Evolutionary conservation across 2,113 vertebrate species (phyloP).

Genomic region (Osmerus mordax): DNA sequence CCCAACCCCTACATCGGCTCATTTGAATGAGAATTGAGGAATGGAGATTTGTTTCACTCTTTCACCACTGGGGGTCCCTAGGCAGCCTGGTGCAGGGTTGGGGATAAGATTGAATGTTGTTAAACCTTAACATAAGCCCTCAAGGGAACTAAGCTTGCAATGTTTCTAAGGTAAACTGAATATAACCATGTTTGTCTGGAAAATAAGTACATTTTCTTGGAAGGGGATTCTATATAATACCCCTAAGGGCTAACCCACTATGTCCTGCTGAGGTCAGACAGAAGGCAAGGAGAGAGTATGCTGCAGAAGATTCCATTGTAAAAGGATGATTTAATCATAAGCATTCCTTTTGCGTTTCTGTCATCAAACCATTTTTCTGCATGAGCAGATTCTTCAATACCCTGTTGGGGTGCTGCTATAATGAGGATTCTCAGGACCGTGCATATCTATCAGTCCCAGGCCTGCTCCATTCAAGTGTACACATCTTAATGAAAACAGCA

Average conservation of each 20-base stretch:
- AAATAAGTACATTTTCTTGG: slow-evolving; percentile 20
- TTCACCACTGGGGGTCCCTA: slow-evolving; percentile 18
- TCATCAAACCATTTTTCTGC: not conserved
- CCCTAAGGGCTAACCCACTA: not conserved
- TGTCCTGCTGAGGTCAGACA: slow-evolving; percentile 11
- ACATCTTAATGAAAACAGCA: not conserved
- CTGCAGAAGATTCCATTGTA: not conserved
- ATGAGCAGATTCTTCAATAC: not conserved
- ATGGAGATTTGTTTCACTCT: not conserved
- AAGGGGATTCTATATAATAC: slow-evolving; percentile 3
- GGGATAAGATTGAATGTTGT: not conserved
- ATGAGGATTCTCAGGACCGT: not conserved
- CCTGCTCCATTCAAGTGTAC: slow-evolving; percentile 4
- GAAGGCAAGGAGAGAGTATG: not conserved
- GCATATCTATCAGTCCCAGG: not conserved
- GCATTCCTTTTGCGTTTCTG: not conserved
- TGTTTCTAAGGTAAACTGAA: slow-evolving; percentile 3
- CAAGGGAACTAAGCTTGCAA: not conserved
- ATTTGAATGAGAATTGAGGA: slow-evolving; percentile 35
- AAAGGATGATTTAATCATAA: not conserved
- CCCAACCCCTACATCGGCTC: not conserved
- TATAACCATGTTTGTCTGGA: slow-evolving; percentile 1
- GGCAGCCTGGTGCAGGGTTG: not conserved
- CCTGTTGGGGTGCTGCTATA: too few species aligned
- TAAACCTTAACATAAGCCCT: not conserved